A percentile compares a stretch with the other conserved stretches of the same genome.
phyloP scores from a whole-genome alignment of 2,113 vertebrate genomes.

The Gallinago jamesoni region DNA sequence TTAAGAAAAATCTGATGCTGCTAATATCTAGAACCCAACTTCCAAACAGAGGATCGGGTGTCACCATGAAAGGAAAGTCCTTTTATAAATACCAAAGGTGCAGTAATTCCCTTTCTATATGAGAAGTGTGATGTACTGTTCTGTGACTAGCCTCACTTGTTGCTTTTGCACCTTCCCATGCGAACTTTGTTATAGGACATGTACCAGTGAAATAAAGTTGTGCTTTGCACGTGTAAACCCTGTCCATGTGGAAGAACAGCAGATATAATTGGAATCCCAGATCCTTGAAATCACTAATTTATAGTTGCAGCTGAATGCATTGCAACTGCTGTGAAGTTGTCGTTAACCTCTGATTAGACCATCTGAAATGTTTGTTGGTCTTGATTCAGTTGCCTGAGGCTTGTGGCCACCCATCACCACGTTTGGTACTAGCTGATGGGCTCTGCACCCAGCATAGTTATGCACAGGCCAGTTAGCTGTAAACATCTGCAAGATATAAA shows the following conservation, averaged over 20 bases:
- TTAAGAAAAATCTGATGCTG: neutral
- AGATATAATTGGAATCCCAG: neutral
- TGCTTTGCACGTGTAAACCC: neutral
- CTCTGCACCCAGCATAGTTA: neutral
- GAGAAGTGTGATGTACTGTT: neutral
- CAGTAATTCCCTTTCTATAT: neutral
- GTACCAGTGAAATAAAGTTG: neutral
- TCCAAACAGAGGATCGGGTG: neutral
- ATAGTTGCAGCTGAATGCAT: no score
- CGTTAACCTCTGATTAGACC: neutral
- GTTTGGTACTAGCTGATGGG: neutral
- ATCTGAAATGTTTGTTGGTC: neutral
- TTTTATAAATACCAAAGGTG: neutral
- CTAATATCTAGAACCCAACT: neutral
- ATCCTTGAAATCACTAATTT: neutral
- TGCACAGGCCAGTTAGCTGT: neutral
- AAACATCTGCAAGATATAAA: neutral
- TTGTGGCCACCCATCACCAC: neutral
- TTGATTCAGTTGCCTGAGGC: neutral
- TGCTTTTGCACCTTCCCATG: neutral
- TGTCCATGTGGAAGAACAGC: neutral
- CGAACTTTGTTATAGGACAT: neutral
- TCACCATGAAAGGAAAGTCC: neutral
- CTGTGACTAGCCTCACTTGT: neutral
- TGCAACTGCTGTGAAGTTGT: neutral